Percentiles rank a stretch among this genome's conserved stretches.
Conservation (phyloP, 2,113 vertebrate species). For the Gambusia holbrooki region DNA sequence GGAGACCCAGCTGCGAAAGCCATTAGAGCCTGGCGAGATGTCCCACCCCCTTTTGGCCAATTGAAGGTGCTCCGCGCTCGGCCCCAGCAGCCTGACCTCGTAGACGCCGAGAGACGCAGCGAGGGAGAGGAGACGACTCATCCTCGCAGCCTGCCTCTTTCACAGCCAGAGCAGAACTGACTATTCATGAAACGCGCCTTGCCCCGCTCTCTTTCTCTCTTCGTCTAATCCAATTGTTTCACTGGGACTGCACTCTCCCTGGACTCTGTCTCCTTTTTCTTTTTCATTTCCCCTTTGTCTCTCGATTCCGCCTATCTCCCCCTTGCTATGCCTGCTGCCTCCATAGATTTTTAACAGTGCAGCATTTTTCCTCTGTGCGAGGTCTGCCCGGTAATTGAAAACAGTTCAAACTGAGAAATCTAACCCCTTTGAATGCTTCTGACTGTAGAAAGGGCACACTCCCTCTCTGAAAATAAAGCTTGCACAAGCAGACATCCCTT, state of each 20-base stretch:
- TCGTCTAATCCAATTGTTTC: conserved; percentile 66
- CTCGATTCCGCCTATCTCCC: conserved; percentile 19
- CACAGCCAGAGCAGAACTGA: conserved; percentile 58
- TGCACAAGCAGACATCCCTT: conserved; percentile 25
- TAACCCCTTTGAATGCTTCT: conserved; percentile 62
- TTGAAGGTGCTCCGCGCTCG: conserved; percentile 9
- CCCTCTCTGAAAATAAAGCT: conserved; percentile 61
- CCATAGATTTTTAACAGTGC: conserved; percentile 66
- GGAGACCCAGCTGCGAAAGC: conserved; percentile 69
- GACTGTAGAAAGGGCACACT: conserved; percentile 54
- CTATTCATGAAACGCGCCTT: conserved; percentile 57
- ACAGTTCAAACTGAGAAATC: conserved; percentile 77
- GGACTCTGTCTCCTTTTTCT: conserved; percentile 40
- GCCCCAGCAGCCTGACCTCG: conserved; percentile 41
- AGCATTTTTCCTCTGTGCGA: conserved; percentile 49
- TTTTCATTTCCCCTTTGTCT: conserved; percentile 50
- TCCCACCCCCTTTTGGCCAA: conserved; percentile 64
- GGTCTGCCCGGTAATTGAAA: conserved; percentile 67
- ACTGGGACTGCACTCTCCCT: conserved; percentile 41
- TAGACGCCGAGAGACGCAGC: conserved; percentile 5
- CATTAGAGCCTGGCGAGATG: conserved; percentile 61
- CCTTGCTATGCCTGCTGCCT: conserved; percentile 37
- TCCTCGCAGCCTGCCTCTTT: conserved; percentile 54
- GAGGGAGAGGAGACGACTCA: conserved; percentile 24
- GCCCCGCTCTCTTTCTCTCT: conserved; percentile 25